Percentiles rank a stretch among this genome's conserved stretches.
Conservation (phyloP, 2,888 invertebrate species). For the Branchipolynoe longqiensis region DNA sequence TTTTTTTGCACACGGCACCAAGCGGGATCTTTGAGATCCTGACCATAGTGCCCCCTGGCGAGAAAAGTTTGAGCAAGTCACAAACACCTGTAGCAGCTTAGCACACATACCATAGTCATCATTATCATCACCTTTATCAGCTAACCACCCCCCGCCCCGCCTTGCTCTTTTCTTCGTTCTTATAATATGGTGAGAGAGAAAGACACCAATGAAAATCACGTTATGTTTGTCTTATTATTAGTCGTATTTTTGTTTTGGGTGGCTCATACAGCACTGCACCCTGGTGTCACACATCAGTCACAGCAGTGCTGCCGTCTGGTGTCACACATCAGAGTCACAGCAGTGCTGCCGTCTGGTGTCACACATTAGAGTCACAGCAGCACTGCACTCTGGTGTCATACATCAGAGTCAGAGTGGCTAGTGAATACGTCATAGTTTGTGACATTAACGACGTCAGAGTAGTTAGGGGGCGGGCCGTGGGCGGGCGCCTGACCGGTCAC, state of each 20-base stretch:
- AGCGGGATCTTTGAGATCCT: conserved; percentile 39
- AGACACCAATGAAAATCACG: conserved; percentile 39
- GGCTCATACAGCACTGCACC: conserved; percentile 41
- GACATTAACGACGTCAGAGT: conserved; percentile 33
- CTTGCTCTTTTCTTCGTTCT: conserved; percentile 15
- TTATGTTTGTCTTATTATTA: conserved; percentile 7
- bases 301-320: conserved; percentile 50
- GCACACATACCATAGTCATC: conserved; percentile 45
- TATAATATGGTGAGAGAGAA: conserved; percentile 40
- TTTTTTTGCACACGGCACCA: conserved; percentile 42
- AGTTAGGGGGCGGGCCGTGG: conserved; percentile 25
- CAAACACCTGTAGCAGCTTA: conserved; percentile 46
- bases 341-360: conserved; percentile 51
- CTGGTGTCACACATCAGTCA: conserved; percentile 39
- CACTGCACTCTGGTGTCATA: conserved; percentile 40
- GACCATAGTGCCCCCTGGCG: conserved; percentile 29
- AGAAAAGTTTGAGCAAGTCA: conserved; percentile 44
- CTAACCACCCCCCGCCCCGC: background rate
- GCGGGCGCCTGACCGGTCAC: background rate
- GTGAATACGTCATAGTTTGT: conserved; percentile 45
- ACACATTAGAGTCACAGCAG: conserved; percentile 48
- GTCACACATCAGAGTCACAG: conserved; percentile 39
- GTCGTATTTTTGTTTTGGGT: conserved; percentile 40
- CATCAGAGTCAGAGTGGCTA: conserved; percentile 38
- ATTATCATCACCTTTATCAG: background rate